Percentiles rank a stretch among this genome's conserved stretches.
Conservation (phyloP, 2,888 invertebrate genomes). For the Brassicogethes aeneus region DNA sequence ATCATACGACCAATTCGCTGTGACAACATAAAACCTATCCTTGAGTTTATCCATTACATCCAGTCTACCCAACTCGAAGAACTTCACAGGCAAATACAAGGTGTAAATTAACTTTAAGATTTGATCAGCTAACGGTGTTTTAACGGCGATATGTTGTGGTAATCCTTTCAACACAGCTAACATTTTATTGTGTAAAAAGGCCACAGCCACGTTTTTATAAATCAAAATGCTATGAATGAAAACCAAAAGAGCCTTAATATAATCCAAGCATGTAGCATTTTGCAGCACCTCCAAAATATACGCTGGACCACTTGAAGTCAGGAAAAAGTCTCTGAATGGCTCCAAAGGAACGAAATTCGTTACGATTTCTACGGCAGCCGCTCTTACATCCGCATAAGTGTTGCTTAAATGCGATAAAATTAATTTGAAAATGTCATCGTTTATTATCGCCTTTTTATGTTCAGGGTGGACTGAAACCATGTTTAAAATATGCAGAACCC, state of each 20-base stretch:
- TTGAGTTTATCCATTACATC: constrained; percentile 28
- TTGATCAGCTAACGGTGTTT: constrained; percentile 22
- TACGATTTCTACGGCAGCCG: constrained; percentile 21
- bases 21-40: constrained; percentile 29
- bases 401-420: constrained; percentile 16
- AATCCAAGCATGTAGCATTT: constrained; percentile 13
- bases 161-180: constrained; percentile 19
- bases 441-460: constrained; percentile 18
- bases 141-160: constrained; percentile 9
- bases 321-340: constrained; percentile 21
- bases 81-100: constrained; percentile 29
- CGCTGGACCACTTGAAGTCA: constrained; percentile 18
- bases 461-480: constrained; percentile 13
- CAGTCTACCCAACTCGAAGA: constrained; percentile 25
- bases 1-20: constrained; percentile 21
- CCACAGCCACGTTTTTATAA: constrained; percentile 22
- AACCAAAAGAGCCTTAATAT: constrained; percentile 22
- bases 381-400: constrained; percentile 13
- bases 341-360: constrained; percentile 15
- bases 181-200: constrained; percentile 19
- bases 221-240: constrained; percentile 26
- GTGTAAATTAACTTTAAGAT: constrained; percentile 24
- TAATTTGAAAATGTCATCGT: constrained; percentile 16
- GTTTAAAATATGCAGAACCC: constrained; percentile 3
- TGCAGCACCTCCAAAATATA: constrained; percentile 18